These are phyloP conservation scores for Argya squamiceps DNA, from an alignment of 2,797 vertebrate species.

Conservation along the genomic window DNA sequence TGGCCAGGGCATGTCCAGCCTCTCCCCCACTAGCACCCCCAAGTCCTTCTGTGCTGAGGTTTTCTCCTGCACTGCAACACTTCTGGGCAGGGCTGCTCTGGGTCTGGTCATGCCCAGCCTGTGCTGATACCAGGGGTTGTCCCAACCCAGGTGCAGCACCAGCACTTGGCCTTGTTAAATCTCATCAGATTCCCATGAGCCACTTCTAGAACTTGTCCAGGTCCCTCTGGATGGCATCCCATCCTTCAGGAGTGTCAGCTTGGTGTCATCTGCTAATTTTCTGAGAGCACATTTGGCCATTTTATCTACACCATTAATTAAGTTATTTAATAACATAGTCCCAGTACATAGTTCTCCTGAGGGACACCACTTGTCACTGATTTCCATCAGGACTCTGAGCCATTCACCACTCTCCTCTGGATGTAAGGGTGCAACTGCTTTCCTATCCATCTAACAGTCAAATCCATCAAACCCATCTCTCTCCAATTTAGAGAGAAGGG, in stretches of 20 bases:
- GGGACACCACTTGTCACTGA: not conserved
- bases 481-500: not conserved
- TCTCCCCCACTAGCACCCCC: not conserved
- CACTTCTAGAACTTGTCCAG: fast-evolving
- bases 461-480: not conserved
- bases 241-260: not conserved
- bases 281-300: not conserved
- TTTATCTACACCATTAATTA: fast-evolving
- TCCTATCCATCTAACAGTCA: not conserved
- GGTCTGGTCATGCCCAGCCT: not conserved
- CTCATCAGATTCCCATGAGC: not conserved
- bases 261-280: not conserved
- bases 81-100: not conserved
- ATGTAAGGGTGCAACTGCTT: not conserved
- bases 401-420: not conserved
- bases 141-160: fast-evolving
- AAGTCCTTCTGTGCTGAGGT: not conserved
- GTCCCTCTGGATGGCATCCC: not conserved
- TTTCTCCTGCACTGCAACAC: too few relatives aligned
- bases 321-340: not conserved
- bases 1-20: not conserved
- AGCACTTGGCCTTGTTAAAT: not conserved
- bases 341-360: fast-evolving
- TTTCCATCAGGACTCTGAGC: not conserved
- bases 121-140: fast-evolving